Conservation (phyloP, 2,797 vertebrate species). For the Sparidentex hasta region DNA sequence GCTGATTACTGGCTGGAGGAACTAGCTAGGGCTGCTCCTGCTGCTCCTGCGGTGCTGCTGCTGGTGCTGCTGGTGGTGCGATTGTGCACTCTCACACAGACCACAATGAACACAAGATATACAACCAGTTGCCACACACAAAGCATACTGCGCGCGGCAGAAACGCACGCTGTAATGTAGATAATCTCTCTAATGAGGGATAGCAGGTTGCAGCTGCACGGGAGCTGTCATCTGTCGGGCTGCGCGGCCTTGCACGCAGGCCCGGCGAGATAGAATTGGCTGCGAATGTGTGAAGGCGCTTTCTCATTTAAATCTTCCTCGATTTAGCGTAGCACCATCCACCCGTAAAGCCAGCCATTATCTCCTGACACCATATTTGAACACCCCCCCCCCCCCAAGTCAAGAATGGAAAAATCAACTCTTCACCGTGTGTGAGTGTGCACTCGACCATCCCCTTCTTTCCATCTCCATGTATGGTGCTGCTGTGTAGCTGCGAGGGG, state of each 20-base stretch:
- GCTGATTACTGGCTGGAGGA: constrained; percentile 76
- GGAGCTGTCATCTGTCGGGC: constrained; percentile 32
- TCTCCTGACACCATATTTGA: constrained; percentile 63
- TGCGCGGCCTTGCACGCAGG: background rate
- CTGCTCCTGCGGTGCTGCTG: too few relatives aligned
- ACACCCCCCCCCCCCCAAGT: constrained; percentile 23
- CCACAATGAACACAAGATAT: constrained; percentile 38
- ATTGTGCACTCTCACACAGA: constrained; percentile 43
- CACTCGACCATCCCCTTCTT: constrained; percentile 64
- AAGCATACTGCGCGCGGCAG: background rate
- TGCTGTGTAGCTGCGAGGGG: constrained; percentile 66
- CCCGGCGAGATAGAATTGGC: background rate
- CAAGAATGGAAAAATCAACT: constrained; percentile 73
- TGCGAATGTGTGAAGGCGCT: background rate
- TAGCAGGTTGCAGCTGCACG: constrained; percentile 55
- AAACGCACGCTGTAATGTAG: constrained; percentile 31
- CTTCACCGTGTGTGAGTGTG: constrained; percentile 49
- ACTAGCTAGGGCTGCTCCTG: constrained; percentile 45
- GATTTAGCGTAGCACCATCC: constrained; percentile 27
- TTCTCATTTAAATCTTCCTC: constrained; percentile 30
- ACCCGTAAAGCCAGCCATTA: constrained; percentile 39
- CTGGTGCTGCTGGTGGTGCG: constrained; percentile 25
- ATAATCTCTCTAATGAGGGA: constrained; percentile 56
- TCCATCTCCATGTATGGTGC: constrained; percentile 82
- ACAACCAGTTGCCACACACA: constrained; percentile 48